phyloP scores from a whole-genome alignment of 2,888 invertebrate genomes.

The Morpho helenor region DNA sequence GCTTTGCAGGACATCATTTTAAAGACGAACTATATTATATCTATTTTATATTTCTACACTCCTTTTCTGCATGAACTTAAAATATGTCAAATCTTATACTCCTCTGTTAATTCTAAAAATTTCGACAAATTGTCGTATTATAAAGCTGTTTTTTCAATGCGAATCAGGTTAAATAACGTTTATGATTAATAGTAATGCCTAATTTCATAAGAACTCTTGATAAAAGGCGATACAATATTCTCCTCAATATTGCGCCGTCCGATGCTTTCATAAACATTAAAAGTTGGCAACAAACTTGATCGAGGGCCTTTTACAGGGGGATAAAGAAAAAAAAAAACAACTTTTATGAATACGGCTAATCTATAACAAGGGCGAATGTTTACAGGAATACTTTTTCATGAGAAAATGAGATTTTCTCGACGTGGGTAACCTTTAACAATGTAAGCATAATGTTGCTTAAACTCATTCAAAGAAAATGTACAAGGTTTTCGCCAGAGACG shows the following conservation, averaged over 20 bases:
- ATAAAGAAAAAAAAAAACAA: slow-evolving; percentile 39
- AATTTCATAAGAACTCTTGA: slow-evolving; percentile 21
- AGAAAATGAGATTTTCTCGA: slow-evolving; percentile 17
- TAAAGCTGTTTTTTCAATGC: too few species aligned
- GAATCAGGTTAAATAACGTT: neutral
- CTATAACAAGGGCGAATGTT: slow-evolving; percentile 25
- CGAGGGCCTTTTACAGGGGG: slow-evolving; percentile 33
- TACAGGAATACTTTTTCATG: slow-evolving; percentile 19
- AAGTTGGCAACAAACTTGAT: slow-evolving; percentile 45
- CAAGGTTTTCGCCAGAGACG: too few species aligned
- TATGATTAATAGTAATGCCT: slow-evolving; percentile 18
- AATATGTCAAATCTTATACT: too few species aligned
- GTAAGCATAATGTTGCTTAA: neutral
- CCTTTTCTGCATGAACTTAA: too few species aligned
- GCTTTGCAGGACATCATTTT: too few species aligned
- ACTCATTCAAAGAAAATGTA: too few species aligned
- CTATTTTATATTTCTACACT: too few species aligned
- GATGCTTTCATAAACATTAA: slow-evolving; percentile 55
- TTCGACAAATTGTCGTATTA: too few species aligned
- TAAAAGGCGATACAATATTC: slow-evolving; percentile 33
- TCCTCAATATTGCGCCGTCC: slow-evolving; percentile 28
- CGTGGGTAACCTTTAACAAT: slow-evolving; percentile 9
- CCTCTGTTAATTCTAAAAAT: too few species aligned
- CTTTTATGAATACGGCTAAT: slow-evolving; percentile 37
- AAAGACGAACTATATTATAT: too few species aligned